phyloP scores from a whole-genome alignment of 2,888 invertebrate species.

The Adelognathus sp. region DNA sequence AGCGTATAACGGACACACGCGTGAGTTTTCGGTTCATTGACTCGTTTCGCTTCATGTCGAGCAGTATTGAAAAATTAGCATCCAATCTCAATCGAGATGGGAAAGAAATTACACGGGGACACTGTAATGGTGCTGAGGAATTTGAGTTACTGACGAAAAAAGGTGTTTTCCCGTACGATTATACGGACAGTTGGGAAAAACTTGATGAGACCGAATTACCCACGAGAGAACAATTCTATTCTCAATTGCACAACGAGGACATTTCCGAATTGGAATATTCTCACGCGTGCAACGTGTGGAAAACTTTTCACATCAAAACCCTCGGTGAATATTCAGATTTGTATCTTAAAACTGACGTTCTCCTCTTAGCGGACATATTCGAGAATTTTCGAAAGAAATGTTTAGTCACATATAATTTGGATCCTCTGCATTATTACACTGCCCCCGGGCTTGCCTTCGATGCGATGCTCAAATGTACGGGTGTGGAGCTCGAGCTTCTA shows the following conservation, averaged over 20 bases:
- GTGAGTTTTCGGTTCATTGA: constrained; percentile 65
- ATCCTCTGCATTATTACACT: too few relatives aligned
- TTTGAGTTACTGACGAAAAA: constrained; percentile 61
- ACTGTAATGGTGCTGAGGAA: constrained; percentile 22
- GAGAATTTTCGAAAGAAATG: constrained; percentile 71
- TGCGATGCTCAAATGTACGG: too few relatives aligned
- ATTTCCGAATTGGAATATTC: constrained; percentile 27
- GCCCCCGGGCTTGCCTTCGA: too few relatives aligned
- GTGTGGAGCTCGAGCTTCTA: too few relatives aligned
- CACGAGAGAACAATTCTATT: constrained; percentile 60
- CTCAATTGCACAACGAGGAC: constrained; percentile 45
- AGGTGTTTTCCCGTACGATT: constrained; percentile 73
- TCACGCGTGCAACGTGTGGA: constrained; percentile 63
- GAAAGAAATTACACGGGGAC: constrained; percentile 23
- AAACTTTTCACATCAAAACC: constrained; percentile 62
- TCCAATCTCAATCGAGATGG: constrained; percentile 51
- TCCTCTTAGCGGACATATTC: constrained; percentile 70
- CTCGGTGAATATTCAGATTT: constrained; percentile 69
- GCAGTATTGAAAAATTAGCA: constrained; percentile 64
- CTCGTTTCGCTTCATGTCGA: constrained; percentile 68
- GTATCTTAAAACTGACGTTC: constrained; percentile 62
- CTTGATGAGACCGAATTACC: constrained; percentile 45
- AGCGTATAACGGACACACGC: constrained; percentile 42
- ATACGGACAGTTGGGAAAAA: constrained; percentile 59
- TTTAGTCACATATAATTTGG: too few relatives aligned